Percentiles rank a stretch among this genome's conserved stretches.
Conservation (phyloP, 2,888 invertebrate species). For the Ceraclea dissimilis region DNA sequence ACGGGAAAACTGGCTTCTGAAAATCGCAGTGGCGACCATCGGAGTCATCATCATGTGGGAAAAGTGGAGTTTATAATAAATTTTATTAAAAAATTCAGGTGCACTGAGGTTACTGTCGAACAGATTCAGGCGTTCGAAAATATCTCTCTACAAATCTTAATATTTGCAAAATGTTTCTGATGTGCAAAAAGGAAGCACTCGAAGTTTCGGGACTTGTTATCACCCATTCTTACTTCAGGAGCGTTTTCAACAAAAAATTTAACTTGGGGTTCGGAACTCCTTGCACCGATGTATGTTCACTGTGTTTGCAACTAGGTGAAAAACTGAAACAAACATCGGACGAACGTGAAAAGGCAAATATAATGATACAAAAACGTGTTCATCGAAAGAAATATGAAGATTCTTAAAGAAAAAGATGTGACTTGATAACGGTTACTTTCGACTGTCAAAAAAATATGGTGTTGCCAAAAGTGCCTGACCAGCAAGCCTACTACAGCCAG, state of each 20-base stretch:
- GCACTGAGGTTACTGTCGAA: too few species aligned
- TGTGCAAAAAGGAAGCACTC: too few species aligned
- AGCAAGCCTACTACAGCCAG: conserved; percentile 28
- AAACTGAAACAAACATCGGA: neutral
- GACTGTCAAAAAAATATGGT: conserved; percentile 28
- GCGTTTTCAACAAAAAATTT: neutral
- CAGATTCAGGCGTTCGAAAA: too few species aligned
- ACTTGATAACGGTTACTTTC: neutral
- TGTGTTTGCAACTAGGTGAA: neutral
- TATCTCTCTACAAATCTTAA: too few species aligned
- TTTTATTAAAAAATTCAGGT: too few species aligned
- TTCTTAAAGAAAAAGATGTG: conserved; percentile 14
- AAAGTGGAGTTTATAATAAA: too few species aligned
- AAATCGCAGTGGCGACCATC: too few species aligned
- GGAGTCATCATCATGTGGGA: too few species aligned
- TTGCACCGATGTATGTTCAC: neutral
- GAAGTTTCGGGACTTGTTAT: neutral
- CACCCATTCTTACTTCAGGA: neutral
- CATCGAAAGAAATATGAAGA: too few species aligned
- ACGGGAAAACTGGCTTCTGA: too few species aligned
- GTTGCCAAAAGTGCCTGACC: conserved; percentile 29
- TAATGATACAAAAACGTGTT: neutral
- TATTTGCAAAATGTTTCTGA: too few species aligned
- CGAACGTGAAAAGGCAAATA: neutral
- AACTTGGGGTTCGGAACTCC: neutral